Conservation (phyloP, 2,113 vertebrate species). For the Cochlearius cochlearius region DNA sequence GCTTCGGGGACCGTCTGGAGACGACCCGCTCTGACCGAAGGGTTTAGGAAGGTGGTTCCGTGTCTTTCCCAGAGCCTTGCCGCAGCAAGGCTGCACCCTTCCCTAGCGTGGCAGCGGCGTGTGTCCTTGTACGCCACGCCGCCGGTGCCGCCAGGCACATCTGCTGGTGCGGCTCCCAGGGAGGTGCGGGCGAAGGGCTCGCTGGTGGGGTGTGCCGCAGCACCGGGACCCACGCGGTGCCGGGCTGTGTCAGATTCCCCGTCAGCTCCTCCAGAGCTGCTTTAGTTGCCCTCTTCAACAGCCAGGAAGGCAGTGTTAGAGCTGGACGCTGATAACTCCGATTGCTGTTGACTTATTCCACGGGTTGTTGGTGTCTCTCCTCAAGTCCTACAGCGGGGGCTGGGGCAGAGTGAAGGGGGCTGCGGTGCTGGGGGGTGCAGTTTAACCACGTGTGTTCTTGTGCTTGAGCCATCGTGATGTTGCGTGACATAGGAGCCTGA, state of each 20-base stretch:
- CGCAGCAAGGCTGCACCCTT: neutral
- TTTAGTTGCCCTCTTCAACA: neutral
- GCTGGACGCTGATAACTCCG: neutral
- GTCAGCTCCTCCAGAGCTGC: neutral
- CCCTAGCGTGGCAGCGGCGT: rapidly evolving
- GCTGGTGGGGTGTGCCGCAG: rapidly evolving
- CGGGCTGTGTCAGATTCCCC: neutral
- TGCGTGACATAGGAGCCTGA: neutral
- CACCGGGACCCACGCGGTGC: rapidly evolving
- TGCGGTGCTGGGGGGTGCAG: neutral
- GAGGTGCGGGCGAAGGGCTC: neutral
- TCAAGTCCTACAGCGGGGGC: neutral
- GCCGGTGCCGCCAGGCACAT: too few relatives aligned
- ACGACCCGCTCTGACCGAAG: neutral
- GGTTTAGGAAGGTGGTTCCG: neutral
- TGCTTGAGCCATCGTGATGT: neutral
- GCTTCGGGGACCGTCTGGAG: neutral
- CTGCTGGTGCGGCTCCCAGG: neutral
- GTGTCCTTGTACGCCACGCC: rapidly evolving
- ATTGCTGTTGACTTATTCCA: neutral
- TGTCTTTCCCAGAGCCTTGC: neutral
- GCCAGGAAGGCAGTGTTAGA: neutral
- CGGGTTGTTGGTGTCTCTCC: neutral
- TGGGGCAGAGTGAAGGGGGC: neutral
- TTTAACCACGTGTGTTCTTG: neutral